Evolutionary conservation across 1,140 invertebrate species (phyloP), one percentile per base, ranked within the genome.

Genomic region (Hyphantria cunea): DNA sequence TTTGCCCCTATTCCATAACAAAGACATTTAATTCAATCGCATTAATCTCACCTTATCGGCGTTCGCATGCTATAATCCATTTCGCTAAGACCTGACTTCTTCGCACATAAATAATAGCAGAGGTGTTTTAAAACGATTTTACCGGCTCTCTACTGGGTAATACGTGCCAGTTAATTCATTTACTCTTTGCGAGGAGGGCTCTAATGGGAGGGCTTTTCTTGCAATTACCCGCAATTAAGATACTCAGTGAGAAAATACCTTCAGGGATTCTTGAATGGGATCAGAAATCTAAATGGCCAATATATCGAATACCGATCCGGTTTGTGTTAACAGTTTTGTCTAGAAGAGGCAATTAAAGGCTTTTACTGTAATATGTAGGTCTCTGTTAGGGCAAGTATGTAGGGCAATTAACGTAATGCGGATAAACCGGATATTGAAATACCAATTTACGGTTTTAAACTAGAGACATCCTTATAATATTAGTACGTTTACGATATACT

Each of bases 141-240:
- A 80, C 77, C 80, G 73, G 74, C 68, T 80, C 79, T 78, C 76
- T 76, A 77, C 74, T 74, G 71, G 62, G 70, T 72, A 70, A 66
- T 79, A 74, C 80, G 82, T 80, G 77, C 80, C 83, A 84, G 78
- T 80, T 87, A 86, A 88, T 88, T 84, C 82, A 80, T 84, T 88
- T 88, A 86, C 80, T 84, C 83, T 84, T 79, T 77, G 75, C 76
- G 66, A 73, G 70, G 67, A 68, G 67, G 65, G 66, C 70, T 61
- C 77, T 81, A 82, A 88, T 84, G 80, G 82, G 80, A 68, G 70
- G 75, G 78, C 79, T 84, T 82, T 83, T 84, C 85, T 85, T 66
- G 74, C 82, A 84, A 88, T 88, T 86, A 86, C 82, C 82, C 78
- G 66, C 79, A 86, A 86, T 88, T 86, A 88, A 86, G 83, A 82